These are phyloP conservation scores for Stenodera caucasica DNA, from an alignment of 2,888 invertebrate genomes.

Conservation along the genomic window DNA sequence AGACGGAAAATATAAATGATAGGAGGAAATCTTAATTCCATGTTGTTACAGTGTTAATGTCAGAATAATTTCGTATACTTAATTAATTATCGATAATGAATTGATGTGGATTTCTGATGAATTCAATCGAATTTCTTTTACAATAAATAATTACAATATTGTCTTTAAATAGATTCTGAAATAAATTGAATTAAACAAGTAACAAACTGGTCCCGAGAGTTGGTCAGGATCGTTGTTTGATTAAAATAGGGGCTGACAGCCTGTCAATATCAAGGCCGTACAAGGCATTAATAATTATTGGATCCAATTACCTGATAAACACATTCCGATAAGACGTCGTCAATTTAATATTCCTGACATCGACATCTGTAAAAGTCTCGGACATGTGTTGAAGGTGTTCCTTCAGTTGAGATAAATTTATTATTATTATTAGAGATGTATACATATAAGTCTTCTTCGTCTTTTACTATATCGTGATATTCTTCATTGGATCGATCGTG, in stretches of 20 bases:
- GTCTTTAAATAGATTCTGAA: neutral
- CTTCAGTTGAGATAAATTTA: conserved; percentile 10
- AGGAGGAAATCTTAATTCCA: conserved; percentile 45
- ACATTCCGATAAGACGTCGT: conserved; percentile 40
- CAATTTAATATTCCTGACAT: conserved; percentile 33
- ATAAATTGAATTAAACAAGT: conserved; percentile 8
- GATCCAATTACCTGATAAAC: conserved; percentile 45
- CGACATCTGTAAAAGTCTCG: conserved; percentile 28
- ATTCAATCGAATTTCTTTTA: conserved; percentile 1
- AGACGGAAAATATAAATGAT: conserved; percentile 41
- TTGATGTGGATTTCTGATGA: neutral
- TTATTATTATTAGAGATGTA: conserved; percentile 28
- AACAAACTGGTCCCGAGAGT: neutral
- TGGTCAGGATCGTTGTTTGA: conserved; percentile 15
- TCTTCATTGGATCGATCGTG: conserved; percentile 29
- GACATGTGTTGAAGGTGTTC: conserved; percentile 28
- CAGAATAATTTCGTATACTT: conserved; percentile 29
- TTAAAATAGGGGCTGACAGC: conserved; percentile 31
- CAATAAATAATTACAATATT: neutral
- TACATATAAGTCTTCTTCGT: conserved; percentile 14
- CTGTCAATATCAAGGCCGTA: conserved; percentile 35
- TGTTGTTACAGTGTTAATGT: conserved; percentile 39
- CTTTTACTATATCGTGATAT: conserved; percentile 17
- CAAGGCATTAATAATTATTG: conserved; percentile 40
- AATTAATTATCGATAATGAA: conserved; percentile 26